Evolutionary conservation across 1,140 invertebrate genomes (phyloP).

Genomic region (Magallana angulata): DNA sequence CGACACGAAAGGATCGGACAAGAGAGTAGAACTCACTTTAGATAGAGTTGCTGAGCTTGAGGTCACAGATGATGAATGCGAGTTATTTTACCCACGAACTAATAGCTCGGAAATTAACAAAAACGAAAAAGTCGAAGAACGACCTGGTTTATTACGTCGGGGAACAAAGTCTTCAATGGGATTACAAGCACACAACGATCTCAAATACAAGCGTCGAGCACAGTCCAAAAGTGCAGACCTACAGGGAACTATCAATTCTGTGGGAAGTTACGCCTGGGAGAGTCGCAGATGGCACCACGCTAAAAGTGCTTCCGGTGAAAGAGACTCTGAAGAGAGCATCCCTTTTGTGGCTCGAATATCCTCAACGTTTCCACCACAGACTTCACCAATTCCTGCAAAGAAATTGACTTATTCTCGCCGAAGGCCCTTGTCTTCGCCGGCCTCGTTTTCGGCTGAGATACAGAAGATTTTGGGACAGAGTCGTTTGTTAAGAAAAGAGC

Average conservation of each 20-base stretch:
- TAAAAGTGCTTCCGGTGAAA: not conserved
- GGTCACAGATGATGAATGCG: conserved; percentile 49
- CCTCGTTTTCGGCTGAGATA: conserved; percentile 31
- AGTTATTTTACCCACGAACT: conserved; percentile 35
- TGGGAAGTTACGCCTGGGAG: conserved; percentile 51
- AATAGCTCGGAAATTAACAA: not conserved
- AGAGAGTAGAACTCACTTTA: not conserved
- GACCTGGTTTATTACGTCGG: conserved; percentile 39
- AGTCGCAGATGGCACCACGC: conserved; percentile 30
- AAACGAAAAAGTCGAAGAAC: conserved; percentile 30
- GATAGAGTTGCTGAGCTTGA: conserved; percentile 13
- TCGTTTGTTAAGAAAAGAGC: conserved; percentile 36
- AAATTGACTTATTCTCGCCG: not conserved
- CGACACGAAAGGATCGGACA: not conserved
- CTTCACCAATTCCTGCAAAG: not conserved
- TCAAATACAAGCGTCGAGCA: conserved; percentile 10
- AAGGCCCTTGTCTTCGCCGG: conserved; percentile 30
- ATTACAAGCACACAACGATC: conserved; percentile 35
- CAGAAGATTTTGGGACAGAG: conserved; percentile 53
- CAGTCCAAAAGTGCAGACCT: conserved; percentile 29
- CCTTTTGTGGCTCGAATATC: conserved; percentile 32
- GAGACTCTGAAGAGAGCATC: conserved; percentile 40
- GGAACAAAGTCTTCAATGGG: conserved; percentile 51
- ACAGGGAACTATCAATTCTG: not conserved
- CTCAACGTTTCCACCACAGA: not conserved